phyloP scores from a whole-genome alignment of 2,888 invertebrate species.

The Pseudococcus viburni region DNA sequence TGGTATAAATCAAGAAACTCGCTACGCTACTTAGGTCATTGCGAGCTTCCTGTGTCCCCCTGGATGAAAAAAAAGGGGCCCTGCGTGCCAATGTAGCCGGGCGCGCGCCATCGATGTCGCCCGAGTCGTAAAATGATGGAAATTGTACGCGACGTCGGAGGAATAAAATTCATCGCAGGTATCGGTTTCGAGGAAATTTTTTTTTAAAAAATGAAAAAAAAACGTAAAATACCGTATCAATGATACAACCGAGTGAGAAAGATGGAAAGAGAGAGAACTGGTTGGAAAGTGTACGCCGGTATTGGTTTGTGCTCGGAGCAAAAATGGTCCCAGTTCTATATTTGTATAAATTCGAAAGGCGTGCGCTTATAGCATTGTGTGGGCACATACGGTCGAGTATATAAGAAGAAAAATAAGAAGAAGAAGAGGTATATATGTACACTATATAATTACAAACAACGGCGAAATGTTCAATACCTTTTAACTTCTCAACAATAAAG shows the following conservation, averaged over 20 bases:
- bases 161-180: background rate
- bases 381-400: background rate
- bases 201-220: background rate
- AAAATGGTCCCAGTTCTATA: conserved; percentile 64
- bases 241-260: background rate
- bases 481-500: conserved; percentile 55
- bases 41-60: conserved; percentile 49
- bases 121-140: conserved; percentile 11
- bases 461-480: conserved; percentile 48
- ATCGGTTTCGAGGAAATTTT: background rate
- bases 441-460: conserved; percentile 53
- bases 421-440: background rate
- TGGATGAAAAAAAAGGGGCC: conserved; percentile 4
- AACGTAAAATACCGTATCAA: background rate
- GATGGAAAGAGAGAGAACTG: background rate
- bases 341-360: conserved; percentile 54
- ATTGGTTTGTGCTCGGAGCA: conserved; percentile 56
- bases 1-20: conserved; percentile 56
- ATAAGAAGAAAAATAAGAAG: background rate
- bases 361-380: conserved; percentile 54
- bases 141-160: background rate
- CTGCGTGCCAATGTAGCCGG: background rate
- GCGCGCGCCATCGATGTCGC: background rate
- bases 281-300: conserved; percentile 25
- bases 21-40: conserved; percentile 55